A percentile compares a stretch with the other conserved stretches of the same genome.
Conservation (phyloP, 2,888 invertebrate species). For the Beris morrisii region DNA sequence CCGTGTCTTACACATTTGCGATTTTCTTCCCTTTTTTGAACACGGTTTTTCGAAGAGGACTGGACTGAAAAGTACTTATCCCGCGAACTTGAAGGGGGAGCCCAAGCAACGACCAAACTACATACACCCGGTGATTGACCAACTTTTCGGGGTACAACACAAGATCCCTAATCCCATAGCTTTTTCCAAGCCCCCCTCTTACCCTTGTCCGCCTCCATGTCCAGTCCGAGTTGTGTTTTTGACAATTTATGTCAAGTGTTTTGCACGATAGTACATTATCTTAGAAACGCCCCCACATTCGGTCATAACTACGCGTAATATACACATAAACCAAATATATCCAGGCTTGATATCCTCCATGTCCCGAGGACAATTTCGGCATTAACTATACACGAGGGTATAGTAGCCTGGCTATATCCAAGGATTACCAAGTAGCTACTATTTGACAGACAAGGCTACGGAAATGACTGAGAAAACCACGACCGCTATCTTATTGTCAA, state of each 20-base stretch:
- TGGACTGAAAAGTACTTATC: too few species aligned
- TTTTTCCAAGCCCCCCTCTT: too few species aligned
- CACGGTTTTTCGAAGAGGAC: too few species aligned
- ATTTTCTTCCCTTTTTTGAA: too few species aligned
- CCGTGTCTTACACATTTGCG: too few species aligned
- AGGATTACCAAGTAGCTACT: slow-evolving; percentile 13
- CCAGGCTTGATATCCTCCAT: slow-evolving; percentile 10
- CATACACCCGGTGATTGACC: too few species aligned
- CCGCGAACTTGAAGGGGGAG: too few species aligned
- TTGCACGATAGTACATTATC: slow-evolving; percentile 20
- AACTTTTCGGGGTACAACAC: too few species aligned
- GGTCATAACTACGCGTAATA: slow-evolving; percentile 5
- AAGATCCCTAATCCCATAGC: too few species aligned
- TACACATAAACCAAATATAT: too few species aligned
- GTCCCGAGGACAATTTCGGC: slow-evolving; percentile 20
- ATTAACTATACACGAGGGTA: slow-evolving; percentile 31
- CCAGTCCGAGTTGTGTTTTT: slow-evolving; percentile 23
- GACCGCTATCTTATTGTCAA: slow-evolving; percentile 31
- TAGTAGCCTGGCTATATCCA: slow-evolving; percentile 7
- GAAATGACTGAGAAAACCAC: slow-evolving; percentile 27
- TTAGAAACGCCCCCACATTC: slow-evolving; percentile 11
- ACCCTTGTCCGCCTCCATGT: background rate
- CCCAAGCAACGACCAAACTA: too few species aligned
- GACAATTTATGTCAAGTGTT: slow-evolving; percentile 32
- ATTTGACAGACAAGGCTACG: slow-evolving; percentile 31